A percentile compares a stretch with the other conserved stretches of the same genome.
Evolutionary conservation across 2,888 invertebrate genomes (phyloP).

Genomic region (Callyntrura sp.): DNA sequence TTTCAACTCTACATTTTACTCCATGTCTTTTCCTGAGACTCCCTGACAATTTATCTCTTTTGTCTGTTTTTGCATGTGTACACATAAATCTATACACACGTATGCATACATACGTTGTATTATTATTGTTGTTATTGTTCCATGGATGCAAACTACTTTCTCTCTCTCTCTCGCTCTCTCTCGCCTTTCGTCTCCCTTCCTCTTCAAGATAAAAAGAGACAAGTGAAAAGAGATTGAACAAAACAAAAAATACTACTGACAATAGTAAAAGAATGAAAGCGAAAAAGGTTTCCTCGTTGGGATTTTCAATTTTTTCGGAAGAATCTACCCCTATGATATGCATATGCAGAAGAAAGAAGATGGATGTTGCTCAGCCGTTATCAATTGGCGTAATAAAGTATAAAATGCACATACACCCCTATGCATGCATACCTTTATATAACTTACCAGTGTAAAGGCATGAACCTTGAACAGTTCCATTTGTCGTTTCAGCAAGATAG

Average conservation of each 20-base stretch:
- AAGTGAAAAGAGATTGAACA: constrained; percentile 40
- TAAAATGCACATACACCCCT: not conserved
- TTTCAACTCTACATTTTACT: constrained; percentile 23
- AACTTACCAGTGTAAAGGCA: not conserved
- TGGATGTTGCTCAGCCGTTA: not conserved
- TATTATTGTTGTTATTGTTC: not conserved
- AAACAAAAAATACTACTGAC: constrained; percentile 36
- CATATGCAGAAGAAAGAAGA: not conserved
- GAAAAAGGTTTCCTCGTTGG: constrained; percentile 47
- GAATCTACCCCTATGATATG: not conserved
- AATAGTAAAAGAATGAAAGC: constrained; percentile 23
- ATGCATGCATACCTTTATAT: not conserved
- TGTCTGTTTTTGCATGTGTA: constrained; percentile 16
- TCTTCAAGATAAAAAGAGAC: not conserved
- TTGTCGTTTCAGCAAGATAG: not conserved
- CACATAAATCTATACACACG: not conserved
- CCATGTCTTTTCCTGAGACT: constrained; percentile 45
- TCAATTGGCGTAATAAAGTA: constrained; percentile 25
- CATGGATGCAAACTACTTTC: constrained; percentile 2
- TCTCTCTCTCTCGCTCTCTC: not conserved
- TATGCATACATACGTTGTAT: not conserved
- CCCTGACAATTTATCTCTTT: constrained; percentile 61
- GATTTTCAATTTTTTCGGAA: constrained; percentile 37
- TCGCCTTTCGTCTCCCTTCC: constrained; percentile 2
- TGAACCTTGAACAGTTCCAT: not conserved